Evolutionary conservation across 2,113 vertebrate genomes (phyloP).

Genomic region (Tympanuchus pallidicinctus): DNA sequence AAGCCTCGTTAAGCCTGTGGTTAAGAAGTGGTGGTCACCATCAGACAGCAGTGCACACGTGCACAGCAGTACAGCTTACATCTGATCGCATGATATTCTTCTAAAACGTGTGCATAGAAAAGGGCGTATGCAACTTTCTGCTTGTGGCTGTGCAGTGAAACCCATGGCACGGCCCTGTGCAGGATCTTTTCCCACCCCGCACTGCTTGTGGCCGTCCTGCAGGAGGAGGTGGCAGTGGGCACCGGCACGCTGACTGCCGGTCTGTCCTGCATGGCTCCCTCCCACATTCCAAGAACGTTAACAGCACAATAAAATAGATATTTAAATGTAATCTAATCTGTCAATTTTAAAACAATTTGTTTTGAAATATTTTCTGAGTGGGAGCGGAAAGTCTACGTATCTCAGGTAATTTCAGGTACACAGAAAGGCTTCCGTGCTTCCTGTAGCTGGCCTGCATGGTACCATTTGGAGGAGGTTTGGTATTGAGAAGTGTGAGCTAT

Average conservation of each 20-base stretch:
- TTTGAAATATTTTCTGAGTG: background rate
- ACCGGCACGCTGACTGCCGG: background rate
- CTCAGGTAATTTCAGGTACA: conserved; percentile 9
- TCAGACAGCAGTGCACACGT: background rate
- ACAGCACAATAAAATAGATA: background rate
- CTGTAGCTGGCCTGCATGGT: background rate
- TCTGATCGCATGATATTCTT: background rate
- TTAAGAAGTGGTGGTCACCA: background rate
- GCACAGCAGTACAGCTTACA: background rate
- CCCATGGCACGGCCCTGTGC: background rate
- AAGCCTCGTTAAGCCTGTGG: background rate
- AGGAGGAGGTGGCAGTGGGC: background rate
- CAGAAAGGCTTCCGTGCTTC: background rate
- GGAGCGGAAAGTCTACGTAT: background rate
- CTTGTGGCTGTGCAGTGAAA: background rate
- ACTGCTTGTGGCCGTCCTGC: background rate
- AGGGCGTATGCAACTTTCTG: background rate
- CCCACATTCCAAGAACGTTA: background rate
- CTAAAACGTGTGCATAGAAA: background rate
- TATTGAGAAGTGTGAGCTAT: conserved; percentile 47
- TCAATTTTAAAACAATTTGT: background rate
- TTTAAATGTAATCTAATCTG: background rate
- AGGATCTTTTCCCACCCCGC: background rate
- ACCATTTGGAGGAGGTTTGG: conserved; percentile 48
- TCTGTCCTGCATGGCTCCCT: background rate